phyloP scores from a whole-genome alignment of 2,797 vertebrate species.

The Sitta carolinensis region DNA sequence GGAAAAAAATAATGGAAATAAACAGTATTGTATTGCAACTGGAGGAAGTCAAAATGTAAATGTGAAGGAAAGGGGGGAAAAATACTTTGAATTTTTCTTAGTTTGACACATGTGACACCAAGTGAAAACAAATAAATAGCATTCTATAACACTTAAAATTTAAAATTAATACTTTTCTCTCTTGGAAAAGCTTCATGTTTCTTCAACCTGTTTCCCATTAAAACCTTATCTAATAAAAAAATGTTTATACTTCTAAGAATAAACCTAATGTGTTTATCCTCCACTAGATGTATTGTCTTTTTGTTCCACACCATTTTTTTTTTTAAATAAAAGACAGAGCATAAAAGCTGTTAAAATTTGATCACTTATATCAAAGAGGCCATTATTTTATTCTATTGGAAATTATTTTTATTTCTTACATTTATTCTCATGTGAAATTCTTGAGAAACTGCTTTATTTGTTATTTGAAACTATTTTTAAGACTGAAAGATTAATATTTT shows the following conservation, averaged over 20 bases:
- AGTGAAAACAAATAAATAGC: not conserved
- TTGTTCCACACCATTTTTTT: not conserved
- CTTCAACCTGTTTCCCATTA: not conserved
- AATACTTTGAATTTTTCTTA: not conserved
- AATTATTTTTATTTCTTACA: not conserved
- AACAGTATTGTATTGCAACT: not conserved
- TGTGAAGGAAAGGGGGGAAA: not conserved
- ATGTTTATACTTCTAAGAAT: not conserved
- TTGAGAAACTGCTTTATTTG: not conserved
- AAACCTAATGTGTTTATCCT: not conserved
- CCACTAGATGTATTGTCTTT: not conserved
- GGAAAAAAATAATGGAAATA: not conserved
- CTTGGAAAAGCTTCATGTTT: not conserved
- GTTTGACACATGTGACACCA: not conserved
- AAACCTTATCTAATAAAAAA: not conserved
- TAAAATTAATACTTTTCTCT: not conserved
- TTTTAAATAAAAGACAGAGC: not conserved
- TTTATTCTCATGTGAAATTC: not conserved
- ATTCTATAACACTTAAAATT: not conserved
- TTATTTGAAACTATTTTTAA: not conserved
- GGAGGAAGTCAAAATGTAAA: not conserved
- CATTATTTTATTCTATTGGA: not conserved
- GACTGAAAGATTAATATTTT: conserved; percentile 39
- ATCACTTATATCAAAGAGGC: not conserved
- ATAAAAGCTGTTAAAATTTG: not conserved